Evolutionary conservation across 30 jellyfish, hydroid and myxozoan genomes (phyloP).

Genomic region (Mastigias papua): DNA sequence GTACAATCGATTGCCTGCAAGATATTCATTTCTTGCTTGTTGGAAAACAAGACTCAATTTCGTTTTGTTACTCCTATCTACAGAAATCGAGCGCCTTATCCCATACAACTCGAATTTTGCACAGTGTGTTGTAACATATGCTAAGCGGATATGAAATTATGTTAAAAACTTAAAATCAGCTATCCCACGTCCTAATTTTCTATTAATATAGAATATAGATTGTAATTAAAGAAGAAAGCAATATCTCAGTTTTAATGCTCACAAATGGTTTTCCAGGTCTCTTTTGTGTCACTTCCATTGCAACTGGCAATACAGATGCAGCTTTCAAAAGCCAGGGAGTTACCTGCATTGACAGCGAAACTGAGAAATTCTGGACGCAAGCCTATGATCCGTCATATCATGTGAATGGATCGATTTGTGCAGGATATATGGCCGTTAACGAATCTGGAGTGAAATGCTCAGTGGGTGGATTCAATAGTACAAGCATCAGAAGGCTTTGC

Average conservation of each 20-base stretch:
- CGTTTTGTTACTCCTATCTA: too few relatives aligned
- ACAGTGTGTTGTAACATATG: too few relatives aligned
- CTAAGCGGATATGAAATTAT: too few relatives aligned
- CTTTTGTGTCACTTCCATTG: conserved; percentile 10
- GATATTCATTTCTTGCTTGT: too few relatives aligned
- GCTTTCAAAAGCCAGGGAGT: conserved; percentile 7
- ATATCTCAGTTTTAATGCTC: neutral
- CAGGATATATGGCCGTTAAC: conserved; percentile 29
- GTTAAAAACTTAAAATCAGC: too few relatives aligned
- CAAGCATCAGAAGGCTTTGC: conserved; percentile 42
- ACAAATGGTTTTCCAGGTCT: conserved; percentile 3
- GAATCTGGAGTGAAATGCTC: conserved; percentile 23
- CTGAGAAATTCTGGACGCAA: conserved; percentile 16
- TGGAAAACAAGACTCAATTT: too few relatives aligned
- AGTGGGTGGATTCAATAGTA: conserved; percentile 25
- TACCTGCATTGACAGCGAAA: conserved; percentile 17
- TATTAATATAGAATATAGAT: too few relatives aligned
- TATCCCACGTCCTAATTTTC: too few relatives aligned
- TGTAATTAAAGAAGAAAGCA: neutral
- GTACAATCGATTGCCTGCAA: too few relatives aligned
- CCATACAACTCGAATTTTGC: too few relatives aligned
- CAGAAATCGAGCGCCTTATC: too few relatives aligned
- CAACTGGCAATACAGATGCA: conserved; percentile 27
- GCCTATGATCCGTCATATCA: conserved; percentile 43
- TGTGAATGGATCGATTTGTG: conserved; percentile 24